Evolutionary conservation across 2,888 invertebrate genomes (phyloP).

Genomic region (Agrotis segetum): DNA sequence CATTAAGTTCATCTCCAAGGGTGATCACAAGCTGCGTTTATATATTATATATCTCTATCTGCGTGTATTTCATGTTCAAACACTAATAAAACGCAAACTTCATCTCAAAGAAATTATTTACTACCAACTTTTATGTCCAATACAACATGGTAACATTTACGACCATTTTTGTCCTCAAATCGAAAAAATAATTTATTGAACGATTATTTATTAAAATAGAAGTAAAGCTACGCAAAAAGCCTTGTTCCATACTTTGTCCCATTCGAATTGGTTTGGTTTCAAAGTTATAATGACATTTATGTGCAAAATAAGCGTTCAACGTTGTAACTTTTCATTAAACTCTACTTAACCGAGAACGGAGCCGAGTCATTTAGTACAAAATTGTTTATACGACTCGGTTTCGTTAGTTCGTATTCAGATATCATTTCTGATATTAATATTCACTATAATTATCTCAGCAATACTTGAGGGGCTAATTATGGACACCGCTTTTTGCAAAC

Average conservation of each 20-base stretch:
- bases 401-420: constrained; percentile 42
- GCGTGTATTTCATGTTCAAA: constrained; percentile 29
- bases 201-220: constrained; percentile 32
- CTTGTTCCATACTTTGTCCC: constrained; percentile 42
- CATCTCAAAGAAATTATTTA: constrained; percentile 38
- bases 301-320: constrained; percentile 32
- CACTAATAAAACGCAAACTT: constrained; percentile 41
- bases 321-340: constrained; percentile 63
- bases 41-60: not conserved
- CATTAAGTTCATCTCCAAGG: not conserved
- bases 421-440: constrained; percentile 52
- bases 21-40: constrained; percentile 23
- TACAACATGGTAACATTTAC: constrained; percentile 44
- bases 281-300: constrained; percentile 63
- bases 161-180: constrained; percentile 38
- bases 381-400: constrained; percentile 43
- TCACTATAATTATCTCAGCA: constrained; percentile 50
- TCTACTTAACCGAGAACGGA: constrained; percentile 46
- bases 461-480: constrained; percentile 45
- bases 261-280: constrained; percentile 48
- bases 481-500: constrained; percentile 31
- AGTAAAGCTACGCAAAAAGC: constrained; percentile 19
- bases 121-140: constrained; percentile 36
- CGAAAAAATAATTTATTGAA: constrained; percentile 35
- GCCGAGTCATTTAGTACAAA: constrained; percentile 47